Percentiles rank a stretch among this genome's conserved stretches.
These are phyloP conservation scores for Falco concolor DNA, from an alignment of 2,797 vertebrate species.

Conservation along the genomic window DNA sequence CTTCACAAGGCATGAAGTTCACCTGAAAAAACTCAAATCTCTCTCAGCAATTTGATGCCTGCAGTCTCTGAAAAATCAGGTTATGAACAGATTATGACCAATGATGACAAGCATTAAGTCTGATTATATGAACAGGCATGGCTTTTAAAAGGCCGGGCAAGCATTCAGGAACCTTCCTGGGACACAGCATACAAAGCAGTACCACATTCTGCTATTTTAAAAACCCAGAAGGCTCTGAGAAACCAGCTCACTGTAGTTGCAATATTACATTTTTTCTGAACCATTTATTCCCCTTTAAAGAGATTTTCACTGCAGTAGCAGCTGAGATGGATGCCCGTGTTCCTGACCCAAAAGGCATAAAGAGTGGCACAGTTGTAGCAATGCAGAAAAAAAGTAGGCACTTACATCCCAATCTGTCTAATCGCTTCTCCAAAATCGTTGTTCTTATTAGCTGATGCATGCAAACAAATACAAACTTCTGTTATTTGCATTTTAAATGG, in stretches of 20 bases:
- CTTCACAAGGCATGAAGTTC: background rate
- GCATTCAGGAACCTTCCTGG: background rate
- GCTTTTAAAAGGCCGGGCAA: background rate
- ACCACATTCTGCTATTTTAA: background rate
- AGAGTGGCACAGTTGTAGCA: background rate
- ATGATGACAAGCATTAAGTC: background rate
- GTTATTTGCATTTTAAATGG: background rate
- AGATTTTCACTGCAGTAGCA: background rate
- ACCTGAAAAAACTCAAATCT: background rate
- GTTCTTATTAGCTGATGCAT: background rate
- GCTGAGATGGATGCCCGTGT: background rate
- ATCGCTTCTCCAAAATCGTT: background rate
- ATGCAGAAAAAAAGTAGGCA: background rate
- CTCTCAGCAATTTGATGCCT: background rate
- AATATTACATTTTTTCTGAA: background rate
- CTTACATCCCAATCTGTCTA: background rate
- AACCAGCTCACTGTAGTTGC: background rate
- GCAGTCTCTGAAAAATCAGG: background rate
- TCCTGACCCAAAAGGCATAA: background rate
- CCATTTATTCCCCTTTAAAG: background rate
- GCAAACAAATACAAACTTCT: slow-evolving; percentile 5
- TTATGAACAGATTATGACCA: background rate
- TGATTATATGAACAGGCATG: background rate
- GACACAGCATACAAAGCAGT: background rate
- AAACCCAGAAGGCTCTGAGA: background rate